phyloP scores from a whole-genome alignment of 2,888 invertebrate genomes.

The Trissonchulus latispiculum region DNA sequence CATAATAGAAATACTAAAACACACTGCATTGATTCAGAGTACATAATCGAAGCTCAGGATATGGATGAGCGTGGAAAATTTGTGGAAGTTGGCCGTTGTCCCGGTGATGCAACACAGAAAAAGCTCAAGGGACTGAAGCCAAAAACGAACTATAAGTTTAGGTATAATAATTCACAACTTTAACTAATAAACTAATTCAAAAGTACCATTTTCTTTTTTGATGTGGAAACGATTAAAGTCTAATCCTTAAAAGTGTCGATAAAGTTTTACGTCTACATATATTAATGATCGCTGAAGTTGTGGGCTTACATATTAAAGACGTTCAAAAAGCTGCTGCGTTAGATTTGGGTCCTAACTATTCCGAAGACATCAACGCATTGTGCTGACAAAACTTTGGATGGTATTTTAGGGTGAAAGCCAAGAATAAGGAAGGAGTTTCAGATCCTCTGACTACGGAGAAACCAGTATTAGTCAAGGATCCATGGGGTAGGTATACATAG shows the following conservation, averaged over 20 bases:
- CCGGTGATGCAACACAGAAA: constrained; percentile 52
- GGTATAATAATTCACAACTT: too few species aligned
- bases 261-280: too few species aligned
- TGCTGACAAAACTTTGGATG: too few species aligned
- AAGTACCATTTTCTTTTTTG: too few species aligned
- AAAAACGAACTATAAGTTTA: constrained; percentile 53
- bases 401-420: constrained; percentile 81
- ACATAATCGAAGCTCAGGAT: constrained; percentile 92
- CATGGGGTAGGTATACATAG: constrained; percentile 56
- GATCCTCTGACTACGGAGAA: constrained; percentile 74
- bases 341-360: too few species aligned
- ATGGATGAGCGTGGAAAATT: constrained; percentile 61
- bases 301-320: too few species aligned
- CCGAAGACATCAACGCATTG: too few species aligned
- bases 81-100: constrained; percentile 65
- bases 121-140: constrained; percentile 67
- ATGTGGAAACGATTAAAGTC: too few species aligned
- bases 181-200: too few species aligned
- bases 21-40: constrained; percentile 55
- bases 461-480: constrained; percentile 76
- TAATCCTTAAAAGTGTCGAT: too few species aligned
- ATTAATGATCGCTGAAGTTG: too few species aligned
- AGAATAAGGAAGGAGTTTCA: constrained; percentile 86
- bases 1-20: not conserved
- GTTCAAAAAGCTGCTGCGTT: too few species aligned